Percentiles rank a stretch among this genome's conserved stretches.
Conservation (phyloP, 2,797 vertebrate species). For the Ataeniobius toweri region DNA sequence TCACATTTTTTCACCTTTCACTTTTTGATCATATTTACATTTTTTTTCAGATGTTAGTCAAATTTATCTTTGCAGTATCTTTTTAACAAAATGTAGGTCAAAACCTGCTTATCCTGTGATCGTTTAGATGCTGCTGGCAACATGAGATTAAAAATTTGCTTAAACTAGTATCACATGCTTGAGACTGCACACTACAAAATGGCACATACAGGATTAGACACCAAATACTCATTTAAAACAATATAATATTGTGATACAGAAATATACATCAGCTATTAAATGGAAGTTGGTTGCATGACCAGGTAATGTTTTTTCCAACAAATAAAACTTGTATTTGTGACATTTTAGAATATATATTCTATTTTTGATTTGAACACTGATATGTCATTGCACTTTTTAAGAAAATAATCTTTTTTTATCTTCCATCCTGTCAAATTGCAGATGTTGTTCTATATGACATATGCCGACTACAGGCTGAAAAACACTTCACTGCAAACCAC, state of each 20-base stretch:
- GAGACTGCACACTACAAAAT: neutral
- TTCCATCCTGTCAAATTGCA: neutral
- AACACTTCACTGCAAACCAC: no score
- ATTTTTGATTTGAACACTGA: neutral
- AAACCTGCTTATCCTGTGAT: neutral
- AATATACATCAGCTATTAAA: neutral
- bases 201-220: neutral
- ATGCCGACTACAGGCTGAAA: neutral
- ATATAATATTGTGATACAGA: neutral
- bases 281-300: neutral
- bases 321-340: neutral
- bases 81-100: no score
- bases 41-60: no score
- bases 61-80: no score
- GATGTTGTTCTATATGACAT: neutral
- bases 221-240: neutral
- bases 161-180: neutral
- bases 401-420: neutral
- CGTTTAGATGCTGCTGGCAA: neutral
- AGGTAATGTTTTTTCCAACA: neutral
- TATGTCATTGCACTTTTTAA: neutral
- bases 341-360: neutral
- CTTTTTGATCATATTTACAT: no score
- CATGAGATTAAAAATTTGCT: neutral
- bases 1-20: no score